phyloP scores from a whole-genome alignment of 2,113 vertebrate genomes.

The Silurus meridionalis region DNA sequence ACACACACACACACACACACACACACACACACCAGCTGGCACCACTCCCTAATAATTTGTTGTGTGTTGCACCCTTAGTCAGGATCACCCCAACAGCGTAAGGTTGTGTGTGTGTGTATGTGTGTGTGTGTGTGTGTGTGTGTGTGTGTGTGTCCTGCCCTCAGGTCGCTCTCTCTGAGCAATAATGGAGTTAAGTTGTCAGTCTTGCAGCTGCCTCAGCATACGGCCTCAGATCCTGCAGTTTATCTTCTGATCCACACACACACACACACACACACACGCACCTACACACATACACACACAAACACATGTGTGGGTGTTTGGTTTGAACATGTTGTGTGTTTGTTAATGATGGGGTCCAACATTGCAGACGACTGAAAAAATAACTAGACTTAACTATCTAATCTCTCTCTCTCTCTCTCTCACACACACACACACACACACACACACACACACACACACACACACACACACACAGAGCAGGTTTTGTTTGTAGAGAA shows the following conservation, averaged over 20 bases:
- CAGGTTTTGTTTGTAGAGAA: not conserved
- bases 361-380: slow-evolving; percentile 7
- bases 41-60: slow-evolving; percentile 15
- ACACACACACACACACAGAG: too few relatives aligned
- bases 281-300: slow-evolving; percentile 19
- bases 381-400: not conserved
- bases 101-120: not conserved
- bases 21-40: slow-evolving; percentile 26
- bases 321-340: slow-evolving; percentile 7
- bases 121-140: slow-evolving; percentile 24
- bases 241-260: slow-evolving; percentile 43
- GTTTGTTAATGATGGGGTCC: not conserved
- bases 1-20: slow-evolving; percentile 29
- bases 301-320: not conserved
- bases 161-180: slow-evolving; percentile 65
- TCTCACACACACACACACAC: too few relatives aligned
- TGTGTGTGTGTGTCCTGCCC: slow-evolving; percentile 31
- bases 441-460: too few relatives aligned
- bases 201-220: slow-evolving; percentile 74
- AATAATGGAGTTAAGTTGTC: slow-evolving; percentile 77
- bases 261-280: slow-evolving; percentile 30
- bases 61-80: slow-evolving; percentile 24
- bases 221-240: slow-evolving; percentile 65
- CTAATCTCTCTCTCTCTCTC: too few relatives aligned
- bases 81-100: slow-evolving; percentile 40